Evolutionary conservation across 92 coral and sea anemone genomes (phyloP).

Genomic region (Plumapathes pennacea): DNA sequence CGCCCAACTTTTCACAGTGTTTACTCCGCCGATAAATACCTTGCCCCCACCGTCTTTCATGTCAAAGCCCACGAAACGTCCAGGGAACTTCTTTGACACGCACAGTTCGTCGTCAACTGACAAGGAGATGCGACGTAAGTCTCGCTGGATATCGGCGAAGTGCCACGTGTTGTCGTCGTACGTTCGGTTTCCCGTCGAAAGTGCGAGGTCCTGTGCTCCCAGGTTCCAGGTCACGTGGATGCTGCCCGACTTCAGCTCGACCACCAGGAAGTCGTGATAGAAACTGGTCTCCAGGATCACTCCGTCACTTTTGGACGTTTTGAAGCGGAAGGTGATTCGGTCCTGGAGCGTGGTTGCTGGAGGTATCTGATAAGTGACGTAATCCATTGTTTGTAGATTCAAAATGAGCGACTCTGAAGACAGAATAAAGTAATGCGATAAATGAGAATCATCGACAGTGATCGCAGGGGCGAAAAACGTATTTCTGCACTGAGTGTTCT

Average conservation of each 20-base stretch:
- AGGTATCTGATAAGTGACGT: no score
- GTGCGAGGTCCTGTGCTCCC: slow-evolving; percentile 42
- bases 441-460: no score
- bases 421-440: no score
- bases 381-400: no score
- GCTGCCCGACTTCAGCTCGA: slow-evolving; percentile 33
- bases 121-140: slow-evolving; percentile 8
- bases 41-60: slow-evolving; percentile 47
- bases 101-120: slow-evolving; percentile 4
- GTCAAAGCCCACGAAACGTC: slow-evolving; percentile 36
- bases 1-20: background rate
- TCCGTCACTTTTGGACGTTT: slow-evolving; percentile 37
- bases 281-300: slow-evolving; percentile 34
- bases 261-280: slow-evolving; percentile 38
- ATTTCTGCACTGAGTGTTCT: no score
- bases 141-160: slow-evolving; percentile 21
- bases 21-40: slow-evolving; percentile 44
- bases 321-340: slow-evolving; percentile 35
- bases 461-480: no score
- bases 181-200: slow-evolving; percentile 12
- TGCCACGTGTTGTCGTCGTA: slow-evolving; percentile 50
- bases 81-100: slow-evolving; percentile 28
- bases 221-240: slow-evolving; percentile 49
- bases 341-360: slow-evolving; percentile 45
- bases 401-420: no score